Base-by-base conservation (phyloP, 2,888 invertebrate species). In the Octonoba sinensis region DNA sequence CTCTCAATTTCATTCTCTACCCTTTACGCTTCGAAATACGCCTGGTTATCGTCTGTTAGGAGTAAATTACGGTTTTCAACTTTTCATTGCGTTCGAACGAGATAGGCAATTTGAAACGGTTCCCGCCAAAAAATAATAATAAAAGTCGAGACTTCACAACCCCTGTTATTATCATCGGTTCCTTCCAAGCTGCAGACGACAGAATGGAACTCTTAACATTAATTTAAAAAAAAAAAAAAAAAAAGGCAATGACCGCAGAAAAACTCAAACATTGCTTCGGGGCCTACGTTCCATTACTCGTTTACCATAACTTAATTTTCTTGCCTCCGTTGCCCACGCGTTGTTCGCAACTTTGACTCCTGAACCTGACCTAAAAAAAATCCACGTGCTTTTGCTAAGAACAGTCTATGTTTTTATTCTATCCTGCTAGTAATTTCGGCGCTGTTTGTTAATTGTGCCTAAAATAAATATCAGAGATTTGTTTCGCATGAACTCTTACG, bases 221-320 rank as follows among this genome's bases (percentile, higher is more conserved):
- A 57, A 78, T 78, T 78, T 78, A 66, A 72, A 78, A 56, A 27
- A 59, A 11, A 72, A 78, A 56, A 27, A 59, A 11, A 59, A 73
- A 56, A 57, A 20, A 79, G 73, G 67, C 79, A 79, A 79, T 62
- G 79, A 79, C 79, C 79, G 79, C 54, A 59, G 47, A 79, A 66
- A 67, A 70, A 54, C 27, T 62, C n/a, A 36, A 67, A 36, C 67
- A 57, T 66, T 13, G 71, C 72, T 59, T 18, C 20, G 36, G 54
- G 66, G 62, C 56, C 60, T 18, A 73, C 72, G 56, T 67, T 73
- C 27, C 36, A 36, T 67, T 65, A 6, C 44, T 49, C 18, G 36
- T 36, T 36, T 36, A 36, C 36, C 36, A 36, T 24, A 51, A 46
- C 49, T 36, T 18, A 51, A 47, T 67, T 59, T 47, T 27, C 36